Evolutionary conservation across 2,113 vertebrate genomes (phyloP), one percentile per base, ranked within the genome.

Genomic region (Symphodus melops): DNA sequence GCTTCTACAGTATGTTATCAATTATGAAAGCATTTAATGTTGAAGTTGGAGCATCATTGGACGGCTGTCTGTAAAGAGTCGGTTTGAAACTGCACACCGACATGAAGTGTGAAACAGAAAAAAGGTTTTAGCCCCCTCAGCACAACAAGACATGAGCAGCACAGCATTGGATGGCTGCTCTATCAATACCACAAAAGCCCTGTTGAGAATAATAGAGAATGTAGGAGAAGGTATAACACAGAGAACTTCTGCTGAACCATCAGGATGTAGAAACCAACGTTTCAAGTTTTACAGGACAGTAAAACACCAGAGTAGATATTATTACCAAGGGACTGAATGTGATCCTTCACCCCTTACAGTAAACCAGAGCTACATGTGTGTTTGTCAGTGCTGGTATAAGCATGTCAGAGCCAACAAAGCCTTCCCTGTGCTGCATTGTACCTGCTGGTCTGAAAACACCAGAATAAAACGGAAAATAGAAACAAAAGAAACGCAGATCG

Each of bases 341-440:
- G n/a, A 36, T n/a, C 44, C 53, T 21, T 44, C 1, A 54, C 62
- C 16, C 16, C 28, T 11, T 58, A 54, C 52, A 72, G 12, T 9
- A n/a, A 28, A 52, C 33, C 68, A 60, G 1, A 69, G 39, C 5
- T 65, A 79, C 67, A 72, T 57, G 65, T 16, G 57, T 33, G 46
- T 13, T 41, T 69, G 78, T 54, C 67, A 68, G 48, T 85, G 86
- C 90, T 86, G 88, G 89, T 80, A 70, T 91, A 84, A 91, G 85
- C 85, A 87, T 54, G 76, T 82, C 78, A 68, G 8, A 55, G 71
- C n/a, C 68, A 80, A 87, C 82, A 81, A 87, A 88, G 85, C 75
- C 13, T 79, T 59, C 72, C 72, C 42, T 71, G 69, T 20, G 67
- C 59, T 77, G 79, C 77, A 86, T 82, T 84, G 83, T 84, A 68